A percentile compares a stretch with the other conserved stretches of the same genome.
phyloP scores from a whole-genome alignment of 2,113 vertebrate genomes.

The Ammodytes dubius region DNA sequence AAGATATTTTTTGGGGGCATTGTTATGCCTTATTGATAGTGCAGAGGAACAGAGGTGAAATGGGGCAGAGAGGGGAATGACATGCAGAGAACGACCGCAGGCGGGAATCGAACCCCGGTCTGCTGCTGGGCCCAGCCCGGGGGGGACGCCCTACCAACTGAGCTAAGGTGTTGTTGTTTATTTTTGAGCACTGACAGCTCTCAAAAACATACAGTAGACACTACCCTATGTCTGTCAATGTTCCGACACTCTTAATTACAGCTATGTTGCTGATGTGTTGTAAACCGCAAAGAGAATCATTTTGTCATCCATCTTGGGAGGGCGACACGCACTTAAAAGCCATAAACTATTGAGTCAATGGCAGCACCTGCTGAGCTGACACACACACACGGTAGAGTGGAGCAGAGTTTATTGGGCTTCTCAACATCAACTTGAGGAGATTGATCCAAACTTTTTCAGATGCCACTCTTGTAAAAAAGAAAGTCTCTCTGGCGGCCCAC shows the following conservation, averaged over 20 bases:
- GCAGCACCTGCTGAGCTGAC: conserved; percentile 66
- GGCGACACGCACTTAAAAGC: conserved; percentile 68
- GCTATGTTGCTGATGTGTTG: conserved; percentile 43
- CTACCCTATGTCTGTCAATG: conserved; percentile 48
- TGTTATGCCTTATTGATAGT: no score
- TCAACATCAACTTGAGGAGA: conserved; percentile 61
- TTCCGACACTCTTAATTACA: conserved; percentile 55
- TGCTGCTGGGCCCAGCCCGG: no score
- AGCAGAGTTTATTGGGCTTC: conserved; percentile 73
- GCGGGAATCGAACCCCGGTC: no score
- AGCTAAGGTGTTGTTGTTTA: no score
- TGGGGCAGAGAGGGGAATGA: no score
- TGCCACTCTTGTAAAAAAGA: conserved; percentile 73
- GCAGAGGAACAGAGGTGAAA: no score
- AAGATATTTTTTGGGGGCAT: no score
- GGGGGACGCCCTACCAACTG: no score
- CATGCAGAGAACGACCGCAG: no score
- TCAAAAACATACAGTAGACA: not conserved
- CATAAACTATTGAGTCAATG: conserved; percentile 67
- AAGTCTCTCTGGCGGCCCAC: conserved; percentile 25
- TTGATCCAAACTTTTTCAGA: conserved; percentile 74
- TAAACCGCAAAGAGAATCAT: conserved; percentile 63
- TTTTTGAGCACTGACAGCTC: conserved; percentile 4
- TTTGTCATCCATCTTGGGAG: conserved; percentile 67
- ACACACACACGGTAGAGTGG: conserved; percentile 50